Conservation (phyloP, 2,888 invertebrate genomes). For the Serripes groenlandicus region DNA sequence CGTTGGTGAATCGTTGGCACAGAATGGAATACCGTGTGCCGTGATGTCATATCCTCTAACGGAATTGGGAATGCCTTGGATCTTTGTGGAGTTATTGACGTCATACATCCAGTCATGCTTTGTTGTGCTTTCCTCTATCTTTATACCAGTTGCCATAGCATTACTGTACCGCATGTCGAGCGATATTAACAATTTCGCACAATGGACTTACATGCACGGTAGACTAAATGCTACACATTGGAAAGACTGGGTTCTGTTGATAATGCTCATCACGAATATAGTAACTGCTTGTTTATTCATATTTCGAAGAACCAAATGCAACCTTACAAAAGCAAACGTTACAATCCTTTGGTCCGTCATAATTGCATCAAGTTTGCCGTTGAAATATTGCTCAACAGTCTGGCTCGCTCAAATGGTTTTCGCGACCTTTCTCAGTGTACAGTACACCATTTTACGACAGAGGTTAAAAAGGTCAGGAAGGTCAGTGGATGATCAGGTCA, state of each 20-base stretch:
- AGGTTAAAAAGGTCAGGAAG: slow-evolving; percentile 32
- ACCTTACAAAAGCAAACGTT: not conserved
- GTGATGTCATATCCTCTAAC: slow-evolving; percentile 76
- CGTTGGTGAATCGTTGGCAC: slow-evolving; percentile 70
- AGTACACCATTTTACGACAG: slow-evolving; percentile 57
- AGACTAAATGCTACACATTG: not conserved
- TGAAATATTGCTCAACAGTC: not conserved
- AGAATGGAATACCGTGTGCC: slow-evolving; percentile 72
- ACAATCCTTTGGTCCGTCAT: slow-evolving; percentile 1
- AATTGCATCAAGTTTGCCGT: not conserved
- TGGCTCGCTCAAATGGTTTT: not conserved
- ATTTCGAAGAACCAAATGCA: slow-evolving; percentile 23
- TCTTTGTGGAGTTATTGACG: slow-evolving; percentile 66
- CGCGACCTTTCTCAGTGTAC: slow-evolving; percentile 50
- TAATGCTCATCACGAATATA: slow-evolving; percentile 29
- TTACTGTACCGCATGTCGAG: not conserved
- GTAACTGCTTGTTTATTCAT: slow-evolving; percentile 26
- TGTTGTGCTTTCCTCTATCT: slow-evolving; percentile 24
- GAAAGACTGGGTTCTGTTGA: slow-evolving; percentile 4
- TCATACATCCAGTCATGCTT: slow-evolving; percentile 66
- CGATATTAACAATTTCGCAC: not conserved
- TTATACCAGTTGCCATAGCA: not conserved
- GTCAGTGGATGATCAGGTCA: slow-evolving; percentile 59
- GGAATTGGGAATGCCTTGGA: slow-evolving; percentile 52
- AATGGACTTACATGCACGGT: not conserved